Evolutionary conservation across 1,140 invertebrate genomes (phyloP).

Genomic region (Gonioctena quinquepunctata): DNA sequence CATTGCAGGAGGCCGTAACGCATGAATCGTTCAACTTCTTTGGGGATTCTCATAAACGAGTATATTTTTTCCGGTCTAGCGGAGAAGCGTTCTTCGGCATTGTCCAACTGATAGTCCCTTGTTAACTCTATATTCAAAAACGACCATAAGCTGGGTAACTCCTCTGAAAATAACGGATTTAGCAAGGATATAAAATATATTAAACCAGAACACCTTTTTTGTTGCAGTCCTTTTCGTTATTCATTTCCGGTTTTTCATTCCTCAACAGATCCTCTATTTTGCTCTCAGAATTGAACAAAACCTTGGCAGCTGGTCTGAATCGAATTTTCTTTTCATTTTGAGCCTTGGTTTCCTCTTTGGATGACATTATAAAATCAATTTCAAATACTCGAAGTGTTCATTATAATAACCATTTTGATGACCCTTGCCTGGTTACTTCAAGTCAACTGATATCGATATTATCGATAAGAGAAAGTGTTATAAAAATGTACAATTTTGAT

Average conservation of each 20-base stretch:
- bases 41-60: slow-evolving; percentile 94
- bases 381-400: neutral
- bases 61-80: slow-evolving; percentile 95
- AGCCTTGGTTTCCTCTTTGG: neutral
- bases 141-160: slow-evolving; percentile 64
- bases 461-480: no score
- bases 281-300: slow-evolving; percentile 49
- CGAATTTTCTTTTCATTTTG: slow-evolving; percentile 46
- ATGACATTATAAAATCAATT: neutral
- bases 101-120: slow-evolving; percentile 86
- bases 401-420: neutral
- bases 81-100: slow-evolving; percentile 92
- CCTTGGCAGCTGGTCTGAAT: slow-evolving; percentile 51
- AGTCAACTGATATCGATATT: no score
- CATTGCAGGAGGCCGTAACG: slow-evolving; percentile 96
- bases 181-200: slow-evolving; percentile 12
- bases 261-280: slow-evolving; percentile 53
- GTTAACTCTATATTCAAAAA: slow-evolving; percentile 89
- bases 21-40: slow-evolving; percentile 92
- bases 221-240: no score
- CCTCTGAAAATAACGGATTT: slow-evolving; percentile 48
- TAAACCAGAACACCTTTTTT: slow-evolving; percentile 3
- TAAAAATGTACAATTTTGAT: no score
- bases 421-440: no score
- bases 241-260: slow-evolving; percentile 32